Evolutionary conservation across 2,888 invertebrate genomes (phyloP).

Genomic region (Phengaris arion): DNA sequence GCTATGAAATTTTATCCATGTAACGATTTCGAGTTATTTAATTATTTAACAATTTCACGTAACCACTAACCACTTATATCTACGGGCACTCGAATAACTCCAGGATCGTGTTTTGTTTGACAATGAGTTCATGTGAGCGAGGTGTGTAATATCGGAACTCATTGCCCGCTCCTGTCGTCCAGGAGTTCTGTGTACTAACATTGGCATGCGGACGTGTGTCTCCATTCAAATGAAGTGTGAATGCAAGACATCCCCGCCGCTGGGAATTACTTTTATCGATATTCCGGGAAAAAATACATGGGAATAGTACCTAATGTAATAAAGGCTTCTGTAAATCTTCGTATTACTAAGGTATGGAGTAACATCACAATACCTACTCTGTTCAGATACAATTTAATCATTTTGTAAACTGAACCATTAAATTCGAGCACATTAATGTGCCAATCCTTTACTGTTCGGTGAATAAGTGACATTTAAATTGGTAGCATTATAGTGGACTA

Average conservation of each 20-base stretch:
- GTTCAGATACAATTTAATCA: too few relatives aligned
- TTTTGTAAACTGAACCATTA: too few relatives aligned
- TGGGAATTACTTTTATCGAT: background rate
- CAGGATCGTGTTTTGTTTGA: background rate
- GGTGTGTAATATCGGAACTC: slow-evolving; percentile 6
- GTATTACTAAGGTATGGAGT: too few relatives aligned
- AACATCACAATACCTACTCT: too few relatives aligned
- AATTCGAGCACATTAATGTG: too few relatives aligned
- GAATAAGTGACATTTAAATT: too few relatives aligned
- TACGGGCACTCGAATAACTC: background rate
- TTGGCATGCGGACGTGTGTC: slow-evolving; percentile 14
- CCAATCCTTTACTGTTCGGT: too few relatives aligned
- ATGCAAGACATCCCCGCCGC: background rate
- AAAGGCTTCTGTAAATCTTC: too few relatives aligned
- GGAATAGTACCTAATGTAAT: background rate
- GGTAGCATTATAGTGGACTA: too few relatives aligned
- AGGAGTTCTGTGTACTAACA: background rate
- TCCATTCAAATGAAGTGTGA: slow-evolving; percentile 12
- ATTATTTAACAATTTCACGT: too few relatives aligned
- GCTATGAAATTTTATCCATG: too few relatives aligned
- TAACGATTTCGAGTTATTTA: background rate
- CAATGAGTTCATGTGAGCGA: slow-evolving; percentile 3
- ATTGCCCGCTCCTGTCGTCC: background rate
- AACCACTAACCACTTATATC: background rate
- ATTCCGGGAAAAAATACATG: background rate